Percentiles rank a stretch among this genome's conserved stretches.
These are phyloP conservation scores for Pseudococcus viburni DNA, from an alignment of 2,888 invertebrate species.

Conservation along the genomic window DNA sequence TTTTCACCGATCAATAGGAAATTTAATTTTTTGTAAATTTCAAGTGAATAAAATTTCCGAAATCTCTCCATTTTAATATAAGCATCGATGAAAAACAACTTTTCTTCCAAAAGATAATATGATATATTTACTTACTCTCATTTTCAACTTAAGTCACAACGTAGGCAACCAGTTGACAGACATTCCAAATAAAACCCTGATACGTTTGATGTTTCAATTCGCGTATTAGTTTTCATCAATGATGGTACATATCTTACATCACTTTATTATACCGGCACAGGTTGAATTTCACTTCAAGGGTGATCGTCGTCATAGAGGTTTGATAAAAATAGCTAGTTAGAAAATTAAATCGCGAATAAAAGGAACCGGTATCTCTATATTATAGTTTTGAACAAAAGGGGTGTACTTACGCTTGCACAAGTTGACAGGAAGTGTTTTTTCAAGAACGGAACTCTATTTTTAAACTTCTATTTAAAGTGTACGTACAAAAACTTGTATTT, in stretches of 20 bases:
- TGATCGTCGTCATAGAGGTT: neutral
- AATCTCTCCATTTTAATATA: no score
- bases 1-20: no score
- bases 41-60: no score
- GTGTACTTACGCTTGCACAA: constrained; percentile 6
- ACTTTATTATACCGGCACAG: neutral
- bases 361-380: neutral
- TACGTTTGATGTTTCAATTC: constrained; percentile 1
- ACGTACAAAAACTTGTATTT: neutral
- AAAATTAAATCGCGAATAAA: neutral
- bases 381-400: constrained; percentile 6
- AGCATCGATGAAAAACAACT: no score
- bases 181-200: neutral
- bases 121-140: no score
- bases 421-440: constrained; percentile 47
- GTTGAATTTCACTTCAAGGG: constrained; percentile 19
- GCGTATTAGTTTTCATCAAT: neutral
- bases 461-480: constrained; percentile 31
- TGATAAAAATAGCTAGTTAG: neutral
- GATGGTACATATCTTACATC: neutral
- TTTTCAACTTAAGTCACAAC: no score
- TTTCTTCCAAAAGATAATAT: no score
- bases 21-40: no score
- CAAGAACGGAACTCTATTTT: constrained; percentile 12
- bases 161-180: no score